These are phyloP conservation scores for Ostrea denselamellosa DNA, from an alignment of 1,140 invertebrate genomes.

Conservation along the genomic window DNA sequence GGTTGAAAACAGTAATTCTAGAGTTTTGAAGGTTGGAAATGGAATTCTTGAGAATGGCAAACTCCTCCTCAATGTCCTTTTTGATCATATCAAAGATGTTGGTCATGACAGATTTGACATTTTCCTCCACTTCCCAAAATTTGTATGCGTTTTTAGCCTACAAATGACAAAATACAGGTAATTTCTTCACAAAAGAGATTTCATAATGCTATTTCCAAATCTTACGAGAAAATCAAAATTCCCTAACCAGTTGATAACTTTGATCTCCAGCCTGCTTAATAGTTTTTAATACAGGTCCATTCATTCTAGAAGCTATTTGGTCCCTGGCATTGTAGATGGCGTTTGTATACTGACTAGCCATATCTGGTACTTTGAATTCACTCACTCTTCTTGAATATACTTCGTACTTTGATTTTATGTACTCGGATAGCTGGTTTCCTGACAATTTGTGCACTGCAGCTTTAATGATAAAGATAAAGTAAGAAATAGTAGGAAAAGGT, in stretches of 20 bases:
- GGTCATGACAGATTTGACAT: slow-evolving; percentile 48
- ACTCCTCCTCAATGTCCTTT: slow-evolving; percentile 56
- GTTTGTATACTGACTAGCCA: slow-evolving; percentile 56
- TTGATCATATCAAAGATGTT: slow-evolving; percentile 49
- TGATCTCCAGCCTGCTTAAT: not conserved
- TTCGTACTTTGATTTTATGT: not conserved
- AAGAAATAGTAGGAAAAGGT: not conserved
- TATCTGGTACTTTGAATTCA: not conserved
- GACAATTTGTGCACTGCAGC: not conserved
- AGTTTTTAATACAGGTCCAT: not conserved
- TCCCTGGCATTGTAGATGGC: slow-evolving; percentile 60
- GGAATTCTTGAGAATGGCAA: slow-evolving; percentile 51
- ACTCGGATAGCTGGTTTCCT: not conserved
- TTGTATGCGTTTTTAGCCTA: slow-evolving; percentile 61
- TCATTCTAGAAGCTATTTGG: slow-evolving; percentile 51
- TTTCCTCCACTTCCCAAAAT: slow-evolving; percentile 65
- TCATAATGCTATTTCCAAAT: not conserved
- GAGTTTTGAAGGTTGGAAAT: slow-evolving; percentile 56
- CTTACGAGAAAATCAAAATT: not conserved
- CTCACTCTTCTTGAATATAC: not conserved
- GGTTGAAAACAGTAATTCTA: slow-evolving; percentile 86
- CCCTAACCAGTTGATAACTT: slow-evolving; percentile 50
- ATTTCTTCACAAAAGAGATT: not conserved
- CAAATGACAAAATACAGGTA: not conserved
- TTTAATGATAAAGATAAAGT: not conserved